Evolutionary conservation across 2,113 vertebrate genomes (phyloP).

Genomic region (Aegypius monachus): DNA sequence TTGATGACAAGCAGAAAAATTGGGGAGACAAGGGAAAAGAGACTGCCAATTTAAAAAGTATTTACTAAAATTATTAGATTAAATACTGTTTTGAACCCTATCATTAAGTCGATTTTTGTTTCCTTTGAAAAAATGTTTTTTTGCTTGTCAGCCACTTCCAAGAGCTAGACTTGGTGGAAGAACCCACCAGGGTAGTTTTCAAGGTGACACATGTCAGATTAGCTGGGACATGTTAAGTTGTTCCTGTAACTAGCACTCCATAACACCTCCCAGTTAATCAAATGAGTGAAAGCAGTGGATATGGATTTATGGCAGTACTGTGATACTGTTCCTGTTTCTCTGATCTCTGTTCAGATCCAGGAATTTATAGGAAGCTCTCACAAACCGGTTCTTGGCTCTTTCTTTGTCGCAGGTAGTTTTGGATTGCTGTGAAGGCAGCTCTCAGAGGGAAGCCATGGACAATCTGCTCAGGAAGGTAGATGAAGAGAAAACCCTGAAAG

Average conservation of each 20-base stretch:
- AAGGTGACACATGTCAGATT: not conserved
- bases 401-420: constrained; percentile 72
- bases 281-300: not conserved
- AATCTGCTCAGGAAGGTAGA: constrained; percentile 69
- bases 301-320: not conserved
- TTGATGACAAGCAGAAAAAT: not conserved
- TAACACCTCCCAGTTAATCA: not conserved
- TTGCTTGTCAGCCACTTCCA: not conserved
- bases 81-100: not conserved
- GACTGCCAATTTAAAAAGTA: not conserved
- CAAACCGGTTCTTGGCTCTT: not conserved
- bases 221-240: not conserved
- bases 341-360: not conserved
- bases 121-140: not conserved
- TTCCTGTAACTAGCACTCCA: not conserved
- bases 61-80: not conserved
- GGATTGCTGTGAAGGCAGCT: constrained; percentile 74
- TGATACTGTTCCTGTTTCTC: not conserved
- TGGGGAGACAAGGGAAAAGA: not conserved
- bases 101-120: not conserved
- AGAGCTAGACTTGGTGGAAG: not conserved
- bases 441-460: constrained; percentile 61
- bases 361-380: not conserved
- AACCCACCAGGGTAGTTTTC: not conserved
- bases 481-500: constrained; percentile 71